Conservation (phyloP, 2,888 invertebrate genomes). For the Mamestra brassicae region DNA sequence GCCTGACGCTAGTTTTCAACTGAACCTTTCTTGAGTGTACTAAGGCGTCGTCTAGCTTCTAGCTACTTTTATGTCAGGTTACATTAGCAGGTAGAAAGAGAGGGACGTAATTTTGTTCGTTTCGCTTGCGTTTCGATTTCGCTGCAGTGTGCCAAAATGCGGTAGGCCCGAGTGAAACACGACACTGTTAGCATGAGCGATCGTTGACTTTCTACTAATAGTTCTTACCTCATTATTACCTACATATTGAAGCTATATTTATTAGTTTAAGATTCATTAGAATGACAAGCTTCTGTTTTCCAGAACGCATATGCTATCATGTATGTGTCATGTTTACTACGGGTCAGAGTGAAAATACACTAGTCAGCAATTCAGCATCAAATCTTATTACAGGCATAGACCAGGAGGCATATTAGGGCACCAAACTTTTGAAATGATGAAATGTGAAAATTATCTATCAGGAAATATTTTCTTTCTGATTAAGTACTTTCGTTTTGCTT, state of each 20-base stretch:
- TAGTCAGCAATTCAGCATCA: conserved; percentile 12
- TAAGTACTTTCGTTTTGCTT: too few species aligned
- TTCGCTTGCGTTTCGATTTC: conserved; percentile 17
- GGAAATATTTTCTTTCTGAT: too few species aligned
- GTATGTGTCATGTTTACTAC: background rate
- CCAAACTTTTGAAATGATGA: background rate
- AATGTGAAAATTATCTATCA: background rate
- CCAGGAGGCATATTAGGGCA: too few species aligned
- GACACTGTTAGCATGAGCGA: conserved; percentile 10
- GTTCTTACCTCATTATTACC: background rate
- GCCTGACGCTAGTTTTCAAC: too few species aligned
- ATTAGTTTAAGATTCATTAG: background rate
- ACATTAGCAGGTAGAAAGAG: background rate
- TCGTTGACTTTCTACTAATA: background rate
- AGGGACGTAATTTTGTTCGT: background rate
- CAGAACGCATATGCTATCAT: background rate
- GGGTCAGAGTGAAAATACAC: conserved; percentile 1
- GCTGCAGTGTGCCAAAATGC: conserved; percentile 29
- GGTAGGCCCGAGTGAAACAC: background rate
- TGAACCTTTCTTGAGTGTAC: background rate
- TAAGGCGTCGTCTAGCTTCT: background rate
- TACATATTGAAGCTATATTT: background rate
- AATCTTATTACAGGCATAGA: background rate
- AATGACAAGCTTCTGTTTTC: background rate
- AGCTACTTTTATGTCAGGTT: background rate